Percentiles rank a stretch among this genome's conserved stretches.
phyloP scores from a whole-genome alignment of 2,888 invertebrate species.

The Morpho deidamia region DNA sequence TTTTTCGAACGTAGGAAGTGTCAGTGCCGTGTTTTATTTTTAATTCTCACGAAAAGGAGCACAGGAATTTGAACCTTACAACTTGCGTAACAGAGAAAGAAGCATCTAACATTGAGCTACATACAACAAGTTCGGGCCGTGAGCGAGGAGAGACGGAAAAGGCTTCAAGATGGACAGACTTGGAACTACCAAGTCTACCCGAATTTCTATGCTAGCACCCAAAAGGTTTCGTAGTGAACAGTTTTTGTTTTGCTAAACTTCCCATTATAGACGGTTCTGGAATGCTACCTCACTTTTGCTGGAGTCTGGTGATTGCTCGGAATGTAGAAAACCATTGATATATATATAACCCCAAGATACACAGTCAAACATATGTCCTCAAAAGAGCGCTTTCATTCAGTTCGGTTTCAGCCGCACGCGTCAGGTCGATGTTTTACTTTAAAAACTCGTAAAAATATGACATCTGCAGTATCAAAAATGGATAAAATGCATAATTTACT shows the following conservation, averaged over 20 bases:
- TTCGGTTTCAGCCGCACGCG: no score
- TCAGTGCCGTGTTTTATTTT: no score
- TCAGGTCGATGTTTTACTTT: no score
- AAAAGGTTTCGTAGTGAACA: slow-evolving; percentile 80
- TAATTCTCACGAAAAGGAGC: background rate
- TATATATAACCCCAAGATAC: no score
- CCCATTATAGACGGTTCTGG: background rate
- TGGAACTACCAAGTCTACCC: slow-evolving; percentile 93
- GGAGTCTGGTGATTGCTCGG: background rate
- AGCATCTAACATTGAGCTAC: slow-evolving; percentile 60
- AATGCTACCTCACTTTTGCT: slow-evolving; percentile 1
- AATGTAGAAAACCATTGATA: background rate
- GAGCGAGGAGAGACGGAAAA: slow-evolving; percentile 55
- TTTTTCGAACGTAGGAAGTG: no score
- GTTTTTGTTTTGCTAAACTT: background rate
- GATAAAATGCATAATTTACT: no score
- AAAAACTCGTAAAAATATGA: no score
- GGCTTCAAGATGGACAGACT: slow-evolving; percentile 71
- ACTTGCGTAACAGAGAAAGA: slow-evolving; percentile 48
- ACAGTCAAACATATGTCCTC: no score
- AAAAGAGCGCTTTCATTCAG: no score
- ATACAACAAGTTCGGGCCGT: slow-evolving; percentile 65
- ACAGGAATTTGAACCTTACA: slow-evolving; percentile 2
- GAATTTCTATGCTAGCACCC: slow-evolving; percentile 88
- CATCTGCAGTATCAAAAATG: no score